Conservation (phyloP, 2,113 vertebrate species). For the Crocuta crocuta region DNA sequence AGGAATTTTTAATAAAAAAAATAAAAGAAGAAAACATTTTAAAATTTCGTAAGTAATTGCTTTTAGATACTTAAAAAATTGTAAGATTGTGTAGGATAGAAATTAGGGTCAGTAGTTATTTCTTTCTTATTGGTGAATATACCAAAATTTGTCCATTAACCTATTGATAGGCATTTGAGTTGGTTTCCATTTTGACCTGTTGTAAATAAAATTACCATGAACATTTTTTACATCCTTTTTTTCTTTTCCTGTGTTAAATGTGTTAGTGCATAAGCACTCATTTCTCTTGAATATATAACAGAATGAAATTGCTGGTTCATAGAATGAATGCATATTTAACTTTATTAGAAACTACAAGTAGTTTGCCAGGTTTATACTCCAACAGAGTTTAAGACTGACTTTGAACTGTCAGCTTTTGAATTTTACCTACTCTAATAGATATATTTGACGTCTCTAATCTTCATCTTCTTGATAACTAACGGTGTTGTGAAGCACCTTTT, state of each 20-base stretch:
- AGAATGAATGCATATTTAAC: not conserved
- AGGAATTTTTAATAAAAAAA: too few species aligned
- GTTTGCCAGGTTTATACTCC: not conserved
- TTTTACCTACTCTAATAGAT: not conserved
- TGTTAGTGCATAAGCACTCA: not conserved
- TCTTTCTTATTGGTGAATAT: not conserved
- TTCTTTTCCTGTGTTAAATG: not conserved
- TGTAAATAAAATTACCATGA: not conserved
- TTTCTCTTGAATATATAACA: not conserved
- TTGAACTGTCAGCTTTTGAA: not conserved
- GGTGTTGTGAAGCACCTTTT: not conserved
- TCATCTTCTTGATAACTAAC: not conserved
- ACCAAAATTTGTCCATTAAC: not conserved
- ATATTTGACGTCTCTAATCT: not conserved
- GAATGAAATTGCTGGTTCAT: not conserved
- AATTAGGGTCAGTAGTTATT: not conserved
- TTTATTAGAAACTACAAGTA: not conserved
- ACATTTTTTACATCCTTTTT: not conserved
- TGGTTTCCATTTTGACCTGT: not conserved
- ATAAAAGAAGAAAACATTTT: not conserved
- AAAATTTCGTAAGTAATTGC: not conserved
- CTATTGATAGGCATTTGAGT: not conserved
- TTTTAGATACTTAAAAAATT: not conserved
- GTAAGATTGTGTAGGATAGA: not conserved
- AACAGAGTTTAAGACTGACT: not conserved